These are phyloP conservation scores for Actinernus sp. DNA, from an alignment of 92 coral and sea anemone species.

Conservation along the genomic window DNA sequence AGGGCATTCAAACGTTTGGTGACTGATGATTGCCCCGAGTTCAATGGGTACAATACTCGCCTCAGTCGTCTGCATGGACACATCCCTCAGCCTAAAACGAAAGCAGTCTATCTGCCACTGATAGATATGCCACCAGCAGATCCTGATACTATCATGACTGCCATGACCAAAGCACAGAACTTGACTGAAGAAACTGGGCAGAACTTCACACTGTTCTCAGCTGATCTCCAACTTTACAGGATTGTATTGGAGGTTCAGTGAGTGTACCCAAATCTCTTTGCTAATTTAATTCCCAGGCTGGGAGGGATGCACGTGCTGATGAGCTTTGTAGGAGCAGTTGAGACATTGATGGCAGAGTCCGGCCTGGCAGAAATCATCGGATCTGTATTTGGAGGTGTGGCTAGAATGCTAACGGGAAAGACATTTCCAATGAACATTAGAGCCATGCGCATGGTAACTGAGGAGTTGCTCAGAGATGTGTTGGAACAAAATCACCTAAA, in stretches of 20 bases:
- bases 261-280: slow-evolving; percentile 32
- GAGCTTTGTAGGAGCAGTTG: slow-evolving; percentile 69
- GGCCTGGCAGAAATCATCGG: slow-evolving; percentile 49
- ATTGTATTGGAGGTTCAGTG: slow-evolving; percentile 54
- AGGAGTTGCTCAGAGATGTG: slow-evolving; percentile 50
- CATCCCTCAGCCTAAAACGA: slow-evolving; percentile 44
- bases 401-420: slow-evolving; percentile 58
- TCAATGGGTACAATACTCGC: slow-evolving; percentile 63
- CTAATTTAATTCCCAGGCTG: slow-evolving; percentile 41
- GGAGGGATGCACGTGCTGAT: slow-evolving; percentile 73
- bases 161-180: neutral
- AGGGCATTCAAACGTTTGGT: too few relatives aligned
- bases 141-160: slow-evolving; percentile 71
- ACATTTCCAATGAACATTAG: slow-evolving; percentile 62
- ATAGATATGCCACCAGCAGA: slow-evolving; percentile 67
- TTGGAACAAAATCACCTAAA: slow-evolving; percentile 27
- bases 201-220: slow-evolving; percentile 39
- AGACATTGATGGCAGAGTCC: slow-evolving; percentile 64
- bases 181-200: slow-evolving; percentile 56
- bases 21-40: slow-evolving; percentile 50
- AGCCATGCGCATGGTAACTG: slow-evolving; percentile 49
- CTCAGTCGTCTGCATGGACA: slow-evolving; percentile 36
- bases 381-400: slow-evolving; percentile 53
- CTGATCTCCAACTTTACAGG: slow-evolving; percentile 55
- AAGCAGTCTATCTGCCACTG: slow-evolving; percentile 55